A percentile compares a stretch with the other conserved stretches of the same genome.
Evolutionary conservation across 2,797 vertebrate species (phyloP).

Genomic region (Poeciliopsis presidionis): DNA sequence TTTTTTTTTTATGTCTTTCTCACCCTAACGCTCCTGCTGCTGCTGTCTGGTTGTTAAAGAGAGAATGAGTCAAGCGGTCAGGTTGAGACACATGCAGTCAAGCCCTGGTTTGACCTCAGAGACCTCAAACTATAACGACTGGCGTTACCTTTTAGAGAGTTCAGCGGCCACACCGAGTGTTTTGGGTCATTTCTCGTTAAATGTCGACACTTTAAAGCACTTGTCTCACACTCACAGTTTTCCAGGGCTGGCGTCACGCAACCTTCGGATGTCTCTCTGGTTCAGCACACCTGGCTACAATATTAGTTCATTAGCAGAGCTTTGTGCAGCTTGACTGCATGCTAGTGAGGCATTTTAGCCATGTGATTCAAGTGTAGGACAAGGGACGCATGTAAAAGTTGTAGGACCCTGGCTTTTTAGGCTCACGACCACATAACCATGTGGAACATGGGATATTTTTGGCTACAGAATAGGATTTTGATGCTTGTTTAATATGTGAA

Average conservation of each 20-base stretch:
- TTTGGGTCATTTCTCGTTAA: constrained; percentile 10
- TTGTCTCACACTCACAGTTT: background rate
- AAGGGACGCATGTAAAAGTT: background rate
- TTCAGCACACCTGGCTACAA: background rate
- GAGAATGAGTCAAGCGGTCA: constrained; percentile 46
- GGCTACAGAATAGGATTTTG: background rate
- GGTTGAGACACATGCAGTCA: constrained; percentile 37
- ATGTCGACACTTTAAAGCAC: background rate
- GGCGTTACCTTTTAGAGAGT: constrained; percentile 55
- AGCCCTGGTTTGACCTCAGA: constrained; percentile 49
- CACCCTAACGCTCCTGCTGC: constrained; percentile 55
- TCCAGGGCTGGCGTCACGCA: background rate
- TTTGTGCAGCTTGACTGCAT: background rate
- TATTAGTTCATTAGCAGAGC: background rate
- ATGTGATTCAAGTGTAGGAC: background rate
- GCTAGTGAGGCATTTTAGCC: too few relatives aligned
- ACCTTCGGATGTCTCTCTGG: background rate
- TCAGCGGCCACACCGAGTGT: background rate
- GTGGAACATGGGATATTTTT: background rate
- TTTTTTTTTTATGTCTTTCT: constrained; percentile 39
- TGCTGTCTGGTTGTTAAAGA: constrained; percentile 35
- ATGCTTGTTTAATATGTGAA: background rate
- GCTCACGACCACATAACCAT: background rate
- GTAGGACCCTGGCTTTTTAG: background rate
- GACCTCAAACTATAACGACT: constrained; percentile 37